phyloP scores from a whole-genome alignment of 2,888 invertebrate species.

The Pyrgus malvae region DNA sequence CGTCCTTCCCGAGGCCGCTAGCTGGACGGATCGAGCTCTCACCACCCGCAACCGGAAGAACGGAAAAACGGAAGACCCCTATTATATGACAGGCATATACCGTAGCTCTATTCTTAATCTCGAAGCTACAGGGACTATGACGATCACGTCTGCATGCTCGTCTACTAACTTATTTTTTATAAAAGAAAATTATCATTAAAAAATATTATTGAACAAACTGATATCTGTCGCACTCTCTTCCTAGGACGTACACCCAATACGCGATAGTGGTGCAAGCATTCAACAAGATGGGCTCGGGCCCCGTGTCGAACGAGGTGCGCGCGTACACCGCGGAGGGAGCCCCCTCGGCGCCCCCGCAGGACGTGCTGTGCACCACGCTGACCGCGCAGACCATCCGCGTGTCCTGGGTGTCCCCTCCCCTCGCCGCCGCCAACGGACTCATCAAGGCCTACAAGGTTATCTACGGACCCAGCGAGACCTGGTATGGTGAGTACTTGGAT shows the following conservation, averaged over 20 bases:
- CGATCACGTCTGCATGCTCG: too few relatives aligned
- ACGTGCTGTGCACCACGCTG: conserved; percentile 94
- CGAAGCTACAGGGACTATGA: too few relatives aligned
- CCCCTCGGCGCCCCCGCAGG: conserved; percentile 95
- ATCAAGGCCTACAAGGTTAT: conserved; percentile 98
- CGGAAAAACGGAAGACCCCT: too few relatives aligned
- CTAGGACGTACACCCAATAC: conserved; percentile 95
- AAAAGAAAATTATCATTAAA: too few relatives aligned
- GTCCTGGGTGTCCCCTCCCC: conserved; percentile 96
- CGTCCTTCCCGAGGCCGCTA: too few relatives aligned
- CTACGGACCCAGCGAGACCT: conserved; percentile 94
- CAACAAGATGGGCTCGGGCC: conserved; percentile 96
- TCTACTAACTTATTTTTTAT: too few relatives aligned
- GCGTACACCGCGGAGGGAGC: conserved; percentile 97
- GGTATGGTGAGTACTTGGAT: conserved; percentile 89
- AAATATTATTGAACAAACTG: too few relatives aligned
- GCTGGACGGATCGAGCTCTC: too few relatives aligned
- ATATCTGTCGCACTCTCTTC: too few relatives aligned
- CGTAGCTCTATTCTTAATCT: too few relatives aligned
- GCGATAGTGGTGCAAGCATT: conserved; percentile 97
- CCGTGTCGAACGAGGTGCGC: conserved; percentile 92
- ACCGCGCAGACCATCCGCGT: conserved; percentile 97
- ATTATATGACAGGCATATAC: too few relatives aligned
- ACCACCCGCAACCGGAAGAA: too few relatives aligned
- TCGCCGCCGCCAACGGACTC: conserved; percentile 95